Conservation (phyloP, 1,140 invertebrate genomes). For the Tigriopus japonicus region DNA sequence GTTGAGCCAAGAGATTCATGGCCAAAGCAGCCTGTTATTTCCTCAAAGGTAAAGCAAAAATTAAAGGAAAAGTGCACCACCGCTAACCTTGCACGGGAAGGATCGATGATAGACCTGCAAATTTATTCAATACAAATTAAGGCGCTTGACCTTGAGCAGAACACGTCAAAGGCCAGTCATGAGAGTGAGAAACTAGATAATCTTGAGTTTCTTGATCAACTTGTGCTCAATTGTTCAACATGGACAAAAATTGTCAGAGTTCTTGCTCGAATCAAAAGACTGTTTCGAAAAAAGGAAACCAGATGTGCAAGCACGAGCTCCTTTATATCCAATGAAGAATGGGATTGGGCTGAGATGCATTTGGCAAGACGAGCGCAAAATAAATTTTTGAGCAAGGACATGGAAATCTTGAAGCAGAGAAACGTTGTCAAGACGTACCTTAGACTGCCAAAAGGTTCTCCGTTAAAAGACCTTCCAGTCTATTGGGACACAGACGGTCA, state of each 20-base stretch:
- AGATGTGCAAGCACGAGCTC: not conserved
- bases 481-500: not conserved
- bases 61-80: not conserved
- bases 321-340: not conserved
- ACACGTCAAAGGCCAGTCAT: not conserved
- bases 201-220: not conserved
- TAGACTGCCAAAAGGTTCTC: not conserved
- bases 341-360: not conserved
- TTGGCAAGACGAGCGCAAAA: not conserved
- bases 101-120: not conserved
- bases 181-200: not conserved
- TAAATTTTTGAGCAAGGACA: not conserved
- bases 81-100: not conserved
- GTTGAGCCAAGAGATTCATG: not conserved
- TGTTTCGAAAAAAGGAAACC: not conserved
- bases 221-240: not conserved
- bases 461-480: not conserved
- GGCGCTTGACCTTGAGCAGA: not conserved
- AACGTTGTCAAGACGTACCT: not conserved
- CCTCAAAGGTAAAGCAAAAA: too few species aligned
- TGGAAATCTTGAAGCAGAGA: not conserved
- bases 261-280: not conserved
- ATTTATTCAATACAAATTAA: not conserved
- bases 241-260: not conserved
- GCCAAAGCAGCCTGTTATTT: not conserved